These are phyloP conservation scores for Caenorhabditis remanei DNA, from an alignment of 1,140 invertebrate genomes.

Conservation along the genomic window DNA sequence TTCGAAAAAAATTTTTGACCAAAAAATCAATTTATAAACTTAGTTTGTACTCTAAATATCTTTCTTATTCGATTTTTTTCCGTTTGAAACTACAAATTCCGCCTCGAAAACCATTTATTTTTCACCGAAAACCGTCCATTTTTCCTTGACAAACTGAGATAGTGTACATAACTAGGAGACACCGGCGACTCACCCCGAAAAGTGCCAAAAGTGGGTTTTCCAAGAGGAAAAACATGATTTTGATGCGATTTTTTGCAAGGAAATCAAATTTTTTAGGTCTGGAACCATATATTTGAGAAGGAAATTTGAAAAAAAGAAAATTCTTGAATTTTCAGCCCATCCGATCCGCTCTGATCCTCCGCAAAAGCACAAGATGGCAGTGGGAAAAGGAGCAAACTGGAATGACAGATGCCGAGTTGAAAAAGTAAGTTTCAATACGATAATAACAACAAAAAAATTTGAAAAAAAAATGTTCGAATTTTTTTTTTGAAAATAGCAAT, in stretches of 20 bases:
- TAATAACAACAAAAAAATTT: neutral
- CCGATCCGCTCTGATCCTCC: constrained; percentile 46
- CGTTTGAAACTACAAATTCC: too few species aligned
- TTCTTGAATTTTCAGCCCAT: constrained; percentile 9
- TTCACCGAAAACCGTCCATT: neutral
- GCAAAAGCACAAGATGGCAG: constrained; percentile 56
- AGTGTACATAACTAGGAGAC: neutral
- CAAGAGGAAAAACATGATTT: neutral
- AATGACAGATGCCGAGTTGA: constrained; percentile 35
- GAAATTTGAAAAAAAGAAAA: neutral
- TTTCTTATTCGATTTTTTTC: too few species aligned
- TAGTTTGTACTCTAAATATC: too few species aligned
- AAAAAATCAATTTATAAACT: neutral
- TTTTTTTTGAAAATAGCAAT: too few species aligned
- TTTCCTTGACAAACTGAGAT: neutral
- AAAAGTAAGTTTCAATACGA: constrained; percentile 9
- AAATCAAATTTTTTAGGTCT: too few species aligned
- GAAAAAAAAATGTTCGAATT: neutral
- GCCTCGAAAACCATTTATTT: too few species aligned
- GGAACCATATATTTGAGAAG: too few species aligned
- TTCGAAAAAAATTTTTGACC: neutral
- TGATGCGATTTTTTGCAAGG: too few species aligned
- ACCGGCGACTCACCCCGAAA: neutral
- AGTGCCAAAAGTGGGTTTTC: neutral
- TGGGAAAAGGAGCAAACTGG: constrained; percentile 54